Base-by-base conservation (phyloP, 2,113 vertebrate species). In the Serilophus lunatus region DNA sequence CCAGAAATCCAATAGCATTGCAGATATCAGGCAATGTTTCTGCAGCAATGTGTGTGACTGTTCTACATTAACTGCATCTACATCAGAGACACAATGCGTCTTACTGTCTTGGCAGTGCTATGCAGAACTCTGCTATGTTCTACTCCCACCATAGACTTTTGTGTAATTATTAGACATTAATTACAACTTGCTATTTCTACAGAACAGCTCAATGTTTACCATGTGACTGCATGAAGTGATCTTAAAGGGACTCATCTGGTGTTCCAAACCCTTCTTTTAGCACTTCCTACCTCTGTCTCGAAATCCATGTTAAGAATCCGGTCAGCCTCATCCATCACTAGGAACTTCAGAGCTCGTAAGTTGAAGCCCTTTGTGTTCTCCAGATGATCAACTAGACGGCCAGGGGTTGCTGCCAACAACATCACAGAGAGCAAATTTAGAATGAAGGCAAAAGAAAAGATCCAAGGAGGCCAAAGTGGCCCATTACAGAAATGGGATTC, bases 301-400 rank as follows among this genome's bases (percentile, higher is more conserved):
- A 99, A 99, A 97, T 99, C 99, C 99, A 99, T 99, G 97, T 99
- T 99, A 81, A 99, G 98, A 83, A 99, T 99, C 84, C 99, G 97
- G 94, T 99, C 99, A 4, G 99, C 99, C 92, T 99, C 99, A 63
- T 99, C 99, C 99, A 99, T 99, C 76, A 99, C 99, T 45, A 99
- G 95, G 91, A 98, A 99, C 75, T 99, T 99, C 44, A 99, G 97
- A 5, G 99, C 98, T 95, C 99, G 95, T 35, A 99, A 97, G 16
- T 98, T 98, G 95, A 99, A 99, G 51, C 99, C 99, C 93, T 99
- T 99, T 6, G 99, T 99, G 97, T 99, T 99, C 95, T 99, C 99
- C 93, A 99, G 93, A 94, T 99, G 99, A 96, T 99, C 99, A 29
- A 99, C 98, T 26, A 99, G 93, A 33, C 99, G 98, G 5, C 99